Evolutionary conservation across 2,888 invertebrate genomes (phyloP), one percentile per base, ranked within the genome.

Genomic region (Drosophila merina): DNA sequence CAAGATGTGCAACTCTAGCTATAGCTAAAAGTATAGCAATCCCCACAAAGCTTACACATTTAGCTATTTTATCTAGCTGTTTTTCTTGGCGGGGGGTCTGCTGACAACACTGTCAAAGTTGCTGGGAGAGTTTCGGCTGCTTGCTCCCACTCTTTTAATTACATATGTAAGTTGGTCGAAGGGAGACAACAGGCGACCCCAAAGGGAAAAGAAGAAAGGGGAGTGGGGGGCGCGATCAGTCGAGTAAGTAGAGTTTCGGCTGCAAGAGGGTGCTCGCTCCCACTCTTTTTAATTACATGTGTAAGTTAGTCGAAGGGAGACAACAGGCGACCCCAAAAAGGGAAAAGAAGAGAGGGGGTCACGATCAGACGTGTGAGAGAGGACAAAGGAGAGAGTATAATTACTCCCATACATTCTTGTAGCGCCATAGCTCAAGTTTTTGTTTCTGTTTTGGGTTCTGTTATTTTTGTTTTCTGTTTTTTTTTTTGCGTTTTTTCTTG

Each of bases 311-410:
- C 31, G 48, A 48, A 36, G 42, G 45, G 30, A 31, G 33, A 25
- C 14, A 20, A 20, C 20, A 20, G 20, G 20, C 20, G 20, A 20
- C 20, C 20, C 20, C 20, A 20, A 20, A 20, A 2, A 20, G 28
- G 28, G 28, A 6, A 6, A 28, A 6, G 28, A 28, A 28, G 6
- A 28, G 28, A 28, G 28, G 28, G 4, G 28, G 6, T 28, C 28
- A 20, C 20, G 28, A 28, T 28, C 28, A 28, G 28, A 28, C 20
- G 28, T 28, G 28, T 0, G 66, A 66, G 71, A 63, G 50, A 77
- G 76, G 36, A n/a, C 2, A 20, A 20, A 20, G 20, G 20, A 36
- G 36, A 36, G n/a, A n/a, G n/a, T 36, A n/a, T 70, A 76, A 50
- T 74, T 54, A 26, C 58, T 57, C 55, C 63, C 14, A 36, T 25